Base-by-base conservation (phyloP, 2,888 invertebrate species). In the Sphaeridia pumilis region DNA sequence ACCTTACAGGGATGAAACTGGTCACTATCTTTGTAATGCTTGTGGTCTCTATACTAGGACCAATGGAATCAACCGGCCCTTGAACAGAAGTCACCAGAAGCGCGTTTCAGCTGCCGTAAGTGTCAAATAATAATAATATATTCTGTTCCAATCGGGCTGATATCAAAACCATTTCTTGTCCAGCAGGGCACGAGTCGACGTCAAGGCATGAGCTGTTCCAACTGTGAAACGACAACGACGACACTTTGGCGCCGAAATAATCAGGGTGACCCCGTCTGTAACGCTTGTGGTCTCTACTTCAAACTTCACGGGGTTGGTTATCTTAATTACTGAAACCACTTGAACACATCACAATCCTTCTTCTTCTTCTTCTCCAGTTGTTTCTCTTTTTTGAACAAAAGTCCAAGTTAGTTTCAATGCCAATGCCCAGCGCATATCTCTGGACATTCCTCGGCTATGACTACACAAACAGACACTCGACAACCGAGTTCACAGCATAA, bases 251-350 rank as follows among this genome's bases (percentile, higher is more conserved):
- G 60, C 34, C 49, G 60, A 24, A 80, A 80, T 66, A 75, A 75
- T 58, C 74, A 75, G 57, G 79, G 79, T 0, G 78, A 80, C 65
- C 78, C 79, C 2, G 79, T 80, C 24, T 79, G 79, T 68, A 80
- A 80, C 67, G 80, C 80, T 14, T 80, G 80, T 66, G 88, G 88
- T 21, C 78, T 89, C 42, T 87, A 87, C 69, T 88, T 76, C 75
- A 89, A 88, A 74, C 75, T 89, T 62, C 88, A 89, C 69, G 79
- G 78, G 69, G 84, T 85, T 31, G 31, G 31, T 38, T 46, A 52
- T 52, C 52, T 52, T 52, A 52, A 52, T 52, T 52, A 52, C 52
- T 41, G 47, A 52, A 52, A 47, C 52, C 52, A 52, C 52, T 52
- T 36, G 25, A 42, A 42, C 52, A 38, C 20, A 38, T 38, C 12